A percentile compares a stretch with the other conserved stretches of the same genome.
phyloP scores from a whole-genome alignment of 2,113 vertebrate species.

The Oophaga pumilio region DNA sequence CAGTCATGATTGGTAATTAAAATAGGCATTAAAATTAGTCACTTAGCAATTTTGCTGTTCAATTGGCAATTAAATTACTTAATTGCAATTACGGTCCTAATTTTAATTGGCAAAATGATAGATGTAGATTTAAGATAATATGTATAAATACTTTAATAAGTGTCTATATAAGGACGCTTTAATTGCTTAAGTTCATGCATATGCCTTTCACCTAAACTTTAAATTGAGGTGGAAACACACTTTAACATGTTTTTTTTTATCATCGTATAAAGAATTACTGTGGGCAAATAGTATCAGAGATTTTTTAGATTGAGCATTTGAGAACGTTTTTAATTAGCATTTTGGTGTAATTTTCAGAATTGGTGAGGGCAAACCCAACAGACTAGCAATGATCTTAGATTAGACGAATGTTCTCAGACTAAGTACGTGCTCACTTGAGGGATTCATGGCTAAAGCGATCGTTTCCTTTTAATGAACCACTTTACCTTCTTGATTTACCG shows the following conservation, averaged over 20 bases:
- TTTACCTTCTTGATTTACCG: background rate
- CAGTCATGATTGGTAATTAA: conserved; percentile 96
- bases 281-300: background rate
- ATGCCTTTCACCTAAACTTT: conserved; percentile 86
- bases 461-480: background rate
- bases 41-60: conserved; percentile 95
- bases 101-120: conserved; percentile 91
- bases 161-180: conserved; percentile 88
- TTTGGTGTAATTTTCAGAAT: background rate
- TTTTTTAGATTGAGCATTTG: background rate
- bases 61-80: conserved; percentile 97
- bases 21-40: conserved; percentile 94
- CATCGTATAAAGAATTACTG: background rate
- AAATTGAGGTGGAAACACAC: conserved; percentile 81
- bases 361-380: background rate
- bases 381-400: background rate
- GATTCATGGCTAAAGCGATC: background rate
- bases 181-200: conserved; percentile 87
- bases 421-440: background rate
- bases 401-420: background rate
- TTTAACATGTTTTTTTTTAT: conserved; percentile 57
- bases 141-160: conserved; percentile 89
- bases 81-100: conserved; percentile 95
- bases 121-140: conserved; percentile 90
- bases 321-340: background rate